phyloP scores from a whole-genome alignment of 2,888 invertebrate genomes.

The Ophion obscuratus region DNA sequence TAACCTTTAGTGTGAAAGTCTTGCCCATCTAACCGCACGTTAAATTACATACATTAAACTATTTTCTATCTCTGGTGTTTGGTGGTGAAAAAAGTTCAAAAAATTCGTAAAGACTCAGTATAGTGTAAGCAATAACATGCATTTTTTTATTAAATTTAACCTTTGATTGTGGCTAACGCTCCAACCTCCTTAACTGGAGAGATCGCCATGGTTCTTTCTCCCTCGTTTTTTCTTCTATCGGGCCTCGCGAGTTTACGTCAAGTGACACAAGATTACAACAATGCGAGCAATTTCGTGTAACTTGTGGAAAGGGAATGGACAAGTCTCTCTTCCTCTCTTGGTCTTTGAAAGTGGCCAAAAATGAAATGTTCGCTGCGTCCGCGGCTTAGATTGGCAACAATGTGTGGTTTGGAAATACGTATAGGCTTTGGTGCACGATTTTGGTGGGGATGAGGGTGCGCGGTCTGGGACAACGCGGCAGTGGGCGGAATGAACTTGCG shows the following conservation, averaged over 20 bases:
- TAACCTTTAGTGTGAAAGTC: too few relatives aligned
- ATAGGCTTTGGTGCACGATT: neutral
- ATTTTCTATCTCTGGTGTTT: too few relatives aligned
- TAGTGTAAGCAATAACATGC: too few relatives aligned
- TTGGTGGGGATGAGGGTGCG: neutral
- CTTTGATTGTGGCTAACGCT: too few relatives aligned
- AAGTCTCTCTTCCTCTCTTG: neutral
- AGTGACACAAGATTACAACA: neutral
- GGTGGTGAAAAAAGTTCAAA: too few relatives aligned
- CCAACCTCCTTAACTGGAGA: neutral
- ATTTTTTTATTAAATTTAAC: too few relatives aligned
- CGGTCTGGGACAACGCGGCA: neutral
- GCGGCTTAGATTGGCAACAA: constrained; percentile 38
- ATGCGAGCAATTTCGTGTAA: constrained; percentile 62
- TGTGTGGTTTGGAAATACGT: constrained; percentile 31
- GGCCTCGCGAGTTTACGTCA: neutral
- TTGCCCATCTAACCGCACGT: too few relatives aligned
- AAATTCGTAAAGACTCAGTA: too few relatives aligned
- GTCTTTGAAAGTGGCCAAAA: constrained; percentile 41
- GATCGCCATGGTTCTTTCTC: neutral
- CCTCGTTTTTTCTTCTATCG: neutral
- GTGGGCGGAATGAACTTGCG: constrained; percentile 30
- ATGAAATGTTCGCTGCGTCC: constrained; percentile 59
- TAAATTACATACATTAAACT: too few relatives aligned
- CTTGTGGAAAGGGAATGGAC: constrained; percentile 29